phyloP scores from a whole-genome alignment of 2,113 vertebrate species.

The Gopherus flavomarginatus region DNA sequence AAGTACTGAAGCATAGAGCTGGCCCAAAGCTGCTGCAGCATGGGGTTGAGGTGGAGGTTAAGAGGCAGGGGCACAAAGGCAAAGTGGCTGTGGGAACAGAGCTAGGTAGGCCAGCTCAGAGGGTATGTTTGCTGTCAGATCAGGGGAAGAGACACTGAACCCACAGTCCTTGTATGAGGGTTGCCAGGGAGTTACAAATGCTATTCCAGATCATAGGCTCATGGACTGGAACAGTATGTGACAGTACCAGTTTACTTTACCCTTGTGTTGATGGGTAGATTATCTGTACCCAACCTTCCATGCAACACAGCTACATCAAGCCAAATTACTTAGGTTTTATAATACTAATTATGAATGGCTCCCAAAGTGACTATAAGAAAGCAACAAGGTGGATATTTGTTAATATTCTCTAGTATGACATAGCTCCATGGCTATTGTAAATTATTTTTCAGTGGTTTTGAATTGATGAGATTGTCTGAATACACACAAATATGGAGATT shows the following conservation, averaged over 20 bases:
- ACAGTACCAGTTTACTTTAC: background rate
- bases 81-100: background rate
- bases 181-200: background rate
- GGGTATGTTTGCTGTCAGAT: background rate
- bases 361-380: fast-evolving
- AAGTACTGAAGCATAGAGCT: background rate
- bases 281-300: background rate
- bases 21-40: background rate
- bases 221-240: background rate
- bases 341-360: fast-evolving
- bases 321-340: fast-evolving
- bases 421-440: background rate
- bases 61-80: no score
- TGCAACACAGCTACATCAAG: background rate
- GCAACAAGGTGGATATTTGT: fast-evolving
- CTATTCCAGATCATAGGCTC: background rate
- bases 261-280: background rate
- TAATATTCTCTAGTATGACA: fast-evolving
- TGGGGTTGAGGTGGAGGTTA: background rate
- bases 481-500: background rate
- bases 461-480: constrained; percentile 20
- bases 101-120: background rate
- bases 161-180: background rate
- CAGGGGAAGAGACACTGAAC: background rate
- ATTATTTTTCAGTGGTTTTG: background rate